phyloP scores from a whole-genome alignment of 2,888 invertebrate genomes.

The Heteropelma amictum region DNA sequence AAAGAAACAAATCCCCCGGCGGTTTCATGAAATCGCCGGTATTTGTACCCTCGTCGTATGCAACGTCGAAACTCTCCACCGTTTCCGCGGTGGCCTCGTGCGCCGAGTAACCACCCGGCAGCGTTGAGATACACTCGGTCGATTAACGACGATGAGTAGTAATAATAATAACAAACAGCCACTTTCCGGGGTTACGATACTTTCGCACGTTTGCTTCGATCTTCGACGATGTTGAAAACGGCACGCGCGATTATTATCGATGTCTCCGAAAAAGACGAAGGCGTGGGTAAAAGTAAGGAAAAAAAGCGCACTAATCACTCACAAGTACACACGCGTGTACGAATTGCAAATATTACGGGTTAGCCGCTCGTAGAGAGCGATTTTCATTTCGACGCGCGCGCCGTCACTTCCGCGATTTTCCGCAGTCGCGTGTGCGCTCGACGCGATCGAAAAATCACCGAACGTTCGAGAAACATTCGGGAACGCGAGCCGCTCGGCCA shows the following conservation, averaged over 20 bases:
- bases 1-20: constrained; percentile 84
- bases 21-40: constrained; percentile 82
- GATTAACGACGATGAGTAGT: background rate
- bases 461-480: too few species aligned
- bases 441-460: too few species aligned
- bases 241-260: too few species aligned
- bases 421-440: background rate
- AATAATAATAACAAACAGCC: too few species aligned
- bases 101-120: constrained; percentile 70
- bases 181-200: too few species aligned
- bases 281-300: constrained; percentile 4
- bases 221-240: background rate
- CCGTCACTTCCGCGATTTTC: background rate
- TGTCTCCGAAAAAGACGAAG: constrained; percentile 10
- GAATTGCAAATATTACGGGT: background rate
- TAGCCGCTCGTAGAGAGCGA: background rate
- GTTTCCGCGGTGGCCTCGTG: constrained; percentile 74
- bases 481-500: too few species aligned
- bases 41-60: constrained; percentile 72
- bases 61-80: constrained; percentile 77
- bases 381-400: constrained; percentile 1
- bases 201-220: too few species aligned
- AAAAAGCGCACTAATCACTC: background rate
- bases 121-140: constrained; percentile 71
- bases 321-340: background rate